These are phyloP conservation scores for Physeter macrocephalus DNA, from an alignment of 2,113 vertebrate genomes.

Conservation along the genomic window DNA sequence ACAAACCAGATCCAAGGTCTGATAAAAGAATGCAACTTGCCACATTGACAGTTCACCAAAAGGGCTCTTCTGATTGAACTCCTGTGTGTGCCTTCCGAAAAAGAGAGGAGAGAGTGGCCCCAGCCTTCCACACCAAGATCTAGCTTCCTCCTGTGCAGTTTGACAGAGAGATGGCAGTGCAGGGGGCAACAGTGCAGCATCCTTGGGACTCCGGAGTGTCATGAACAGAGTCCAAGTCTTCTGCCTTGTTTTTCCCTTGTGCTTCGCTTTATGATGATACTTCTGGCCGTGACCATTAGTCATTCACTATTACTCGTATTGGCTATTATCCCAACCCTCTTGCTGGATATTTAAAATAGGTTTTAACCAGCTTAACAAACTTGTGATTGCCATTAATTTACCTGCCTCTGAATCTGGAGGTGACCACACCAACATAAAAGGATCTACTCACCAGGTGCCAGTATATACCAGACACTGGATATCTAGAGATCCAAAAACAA, in stretches of 20 bases:
- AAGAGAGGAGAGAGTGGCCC: not conserved
- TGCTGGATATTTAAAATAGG: not conserved
- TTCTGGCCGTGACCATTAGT: not conserved
- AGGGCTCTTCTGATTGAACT: not conserved
- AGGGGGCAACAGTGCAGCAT: accelerated
- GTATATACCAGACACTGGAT: not conserved
- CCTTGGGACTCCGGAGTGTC: not conserved
- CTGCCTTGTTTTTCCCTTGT: not conserved
- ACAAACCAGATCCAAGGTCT: not conserved
- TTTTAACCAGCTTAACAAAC: not conserved
- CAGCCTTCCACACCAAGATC: not conserved
- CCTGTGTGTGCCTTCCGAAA: not conserved
- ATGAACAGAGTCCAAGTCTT: not conserved
- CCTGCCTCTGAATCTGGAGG: not conserved
- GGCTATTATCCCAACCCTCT: not conserved
- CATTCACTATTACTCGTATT: not conserved
- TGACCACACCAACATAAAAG: not conserved
- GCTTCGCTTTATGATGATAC: not conserved
- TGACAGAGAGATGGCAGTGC: not conserved
- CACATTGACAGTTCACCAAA: not conserved
- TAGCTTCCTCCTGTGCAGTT: not conserved
- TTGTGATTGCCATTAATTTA: not conserved
- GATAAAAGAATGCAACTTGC: not conserved
- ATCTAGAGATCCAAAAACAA: not conserved
- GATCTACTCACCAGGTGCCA: not conserved